These are phyloP conservation scores for Python bivittatus DNA, from an alignment of 2,113 vertebrate genomes.

Conservation along the genomic window DNA sequence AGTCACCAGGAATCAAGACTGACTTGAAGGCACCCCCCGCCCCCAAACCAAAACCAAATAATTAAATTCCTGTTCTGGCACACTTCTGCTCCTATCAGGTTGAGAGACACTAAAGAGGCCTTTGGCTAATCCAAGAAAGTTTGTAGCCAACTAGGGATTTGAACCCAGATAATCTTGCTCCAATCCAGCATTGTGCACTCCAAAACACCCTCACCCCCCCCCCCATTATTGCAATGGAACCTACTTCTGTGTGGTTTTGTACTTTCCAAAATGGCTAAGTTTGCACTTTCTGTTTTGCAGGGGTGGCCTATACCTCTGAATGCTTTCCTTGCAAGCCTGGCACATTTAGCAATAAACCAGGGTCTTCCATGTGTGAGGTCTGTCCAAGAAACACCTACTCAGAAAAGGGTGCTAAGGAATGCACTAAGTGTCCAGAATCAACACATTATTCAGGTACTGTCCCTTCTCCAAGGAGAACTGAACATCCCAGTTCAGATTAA, in stretches of 20 bases:
- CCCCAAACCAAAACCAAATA: too few species aligned
- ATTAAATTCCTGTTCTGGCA: neutral
- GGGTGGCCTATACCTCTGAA: constrained; percentile 94
- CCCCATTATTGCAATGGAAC: neutral
- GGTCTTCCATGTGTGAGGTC: constrained; percentile 83
- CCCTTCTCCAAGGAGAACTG: neutral
- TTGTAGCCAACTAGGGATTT: neutral
- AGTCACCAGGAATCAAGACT: too few species aligned
- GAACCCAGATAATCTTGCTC: neutral
- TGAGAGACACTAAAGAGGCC: neutral
- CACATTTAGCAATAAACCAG: constrained; percentile 84
- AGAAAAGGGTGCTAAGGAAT: constrained; percentile 89
- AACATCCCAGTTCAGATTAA: neutral
- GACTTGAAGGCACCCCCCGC: too few species aligned
- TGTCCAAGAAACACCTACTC: constrained; percentile 90
- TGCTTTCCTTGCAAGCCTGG: constrained; percentile 95
- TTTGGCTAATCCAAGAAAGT: neutral
- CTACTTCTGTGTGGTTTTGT: neutral
- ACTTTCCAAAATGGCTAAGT: neutral
- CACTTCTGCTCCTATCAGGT: neutral
- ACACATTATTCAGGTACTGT: constrained; percentile 85
- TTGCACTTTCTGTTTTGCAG: constrained; percentile 66
- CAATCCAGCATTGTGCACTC: neutral
- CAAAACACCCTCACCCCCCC: neutral
- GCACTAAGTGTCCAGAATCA: constrained; percentile 80